Percentiles rank a stretch among this genome's conserved stretches.
Evolutionary conservation across 2,888 invertebrate species (phyloP).

Genomic region (Andrena fulva): DNA sequence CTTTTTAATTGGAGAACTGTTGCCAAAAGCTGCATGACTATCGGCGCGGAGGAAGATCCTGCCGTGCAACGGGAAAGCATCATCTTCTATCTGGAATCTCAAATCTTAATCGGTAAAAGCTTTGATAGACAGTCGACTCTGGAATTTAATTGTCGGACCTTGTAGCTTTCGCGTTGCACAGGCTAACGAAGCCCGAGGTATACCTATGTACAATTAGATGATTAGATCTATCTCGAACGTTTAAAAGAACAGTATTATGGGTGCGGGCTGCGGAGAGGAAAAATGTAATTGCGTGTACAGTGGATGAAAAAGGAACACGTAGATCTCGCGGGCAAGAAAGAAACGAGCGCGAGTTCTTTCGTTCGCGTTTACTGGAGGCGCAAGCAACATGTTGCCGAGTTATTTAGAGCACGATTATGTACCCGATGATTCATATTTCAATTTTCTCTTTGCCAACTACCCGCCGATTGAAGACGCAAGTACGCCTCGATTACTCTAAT

Average conservation of each 20-base stretch:
- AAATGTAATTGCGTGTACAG: slow-evolving; percentile 23
- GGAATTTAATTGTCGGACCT: not conserved
- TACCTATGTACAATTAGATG: not conserved
- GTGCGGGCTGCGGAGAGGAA: slow-evolving; percentile 25
- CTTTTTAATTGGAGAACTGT: no score
- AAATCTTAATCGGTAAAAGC: no score
- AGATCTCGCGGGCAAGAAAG: slow-evolving; percentile 9
- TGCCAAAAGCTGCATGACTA: no score
- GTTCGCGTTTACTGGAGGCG: slow-evolving; percentile 1
- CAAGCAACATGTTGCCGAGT: slow-evolving; percentile 34
- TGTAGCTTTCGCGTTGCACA: not conserved
- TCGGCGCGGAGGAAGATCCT: no score
- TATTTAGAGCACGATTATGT: slow-evolving; percentile 66
- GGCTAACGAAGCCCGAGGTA: slow-evolving; percentile 13
- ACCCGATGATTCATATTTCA: slow-evolving; percentile 69
- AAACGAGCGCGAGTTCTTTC: slow-evolving; percentile 34
- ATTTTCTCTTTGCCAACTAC: slow-evolving; percentile 60
- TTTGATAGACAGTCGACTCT: not conserved
- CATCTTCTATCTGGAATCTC: no score
- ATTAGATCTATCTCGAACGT: not conserved
- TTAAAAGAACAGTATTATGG: slow-evolving; percentile 10
- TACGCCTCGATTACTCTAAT: slow-evolving; percentile 65
- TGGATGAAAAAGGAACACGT: slow-evolving; percentile 25
- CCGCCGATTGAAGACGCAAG: slow-evolving; percentile 58
- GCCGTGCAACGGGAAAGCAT: no score